Evolutionary conservation across 1,140 invertebrate species (phyloP), one percentile per base, ranked within the genome.

Genomic region (Charaxes varanes): DNA sequence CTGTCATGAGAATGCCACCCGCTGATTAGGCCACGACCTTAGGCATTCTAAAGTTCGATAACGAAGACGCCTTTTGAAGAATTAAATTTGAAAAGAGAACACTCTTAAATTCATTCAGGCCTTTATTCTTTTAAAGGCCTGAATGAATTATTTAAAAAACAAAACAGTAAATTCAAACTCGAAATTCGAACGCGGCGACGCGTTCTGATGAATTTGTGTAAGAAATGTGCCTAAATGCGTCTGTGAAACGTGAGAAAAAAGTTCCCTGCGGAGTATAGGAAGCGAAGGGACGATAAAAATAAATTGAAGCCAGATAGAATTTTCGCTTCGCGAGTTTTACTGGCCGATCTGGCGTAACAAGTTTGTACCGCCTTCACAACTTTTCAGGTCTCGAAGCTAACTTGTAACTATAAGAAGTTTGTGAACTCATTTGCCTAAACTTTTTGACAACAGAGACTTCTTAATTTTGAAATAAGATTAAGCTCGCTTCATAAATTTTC

Each of bases 261-360:
- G 61, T 70, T 67, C 31, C 41, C 44, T 48, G 49, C 61, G 37
- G 55, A 58, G 56, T 59, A 66, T 70, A 62, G 64, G 62, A 74
- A 71, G 63, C 63, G 61, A 61, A 72, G 65, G 65, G 71, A 80
- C 76, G 78, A 80, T 80, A 80, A 80, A 80, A 80, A 71, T 76
- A 78, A 80, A 80, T 80, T 80, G 73, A 80, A 80, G 59, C 76
- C 70, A 61, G 71, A 81, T 81, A 81, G 76, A 81, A 81, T 78
- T 81, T 76, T 81, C 76, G 71, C 76, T 78, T 74, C 71, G 70
- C 59, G 62, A 81, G 71, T 81, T 81, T 81, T 78, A 81, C 69
- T 72, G 62, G 69, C 56, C 76, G 71, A 78, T 81, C 78, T 78
- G 66, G 48, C 62, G 69, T 78, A 76, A 80, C 73, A 71, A 80